Evolutionary conservation across 2,797 vertebrate species (phyloP), one percentile per base, ranked within the genome.

Genomic region (Phataginus tetradactyla): DNA sequence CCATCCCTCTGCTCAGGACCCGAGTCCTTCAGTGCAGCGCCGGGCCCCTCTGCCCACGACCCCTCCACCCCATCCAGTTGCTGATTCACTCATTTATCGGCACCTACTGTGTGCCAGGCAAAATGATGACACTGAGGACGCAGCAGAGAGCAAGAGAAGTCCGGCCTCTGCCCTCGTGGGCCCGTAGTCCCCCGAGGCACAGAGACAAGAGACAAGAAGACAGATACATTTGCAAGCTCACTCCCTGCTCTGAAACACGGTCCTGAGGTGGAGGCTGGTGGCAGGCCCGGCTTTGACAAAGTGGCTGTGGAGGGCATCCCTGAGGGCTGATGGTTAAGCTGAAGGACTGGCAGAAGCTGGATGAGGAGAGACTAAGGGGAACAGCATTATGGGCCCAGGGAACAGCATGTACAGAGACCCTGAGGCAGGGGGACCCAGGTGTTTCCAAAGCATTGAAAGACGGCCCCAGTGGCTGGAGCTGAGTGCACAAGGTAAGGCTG

Each of bases 1-100:
- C 79, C 3, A 0, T n/a, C 55, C 72, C 61, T 11, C 12, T 0
- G 0, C 51, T 14, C 18, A 2, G 59, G 23, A 23, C 57, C 68
- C 12, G 21, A 21, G 39, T 17, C 57, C 42, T 64, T n/a, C 49
- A 34, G 5, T 1, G 0, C 59, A 29, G 49, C 0, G 2, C 21
- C 1, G 0, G 4, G 2, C 39, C 37, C 51, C 29, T 32, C 49
- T 2, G 1, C 25, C 3, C 51, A 20, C 74, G 0, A 6, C 12
- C 63, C 45, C 7, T 10, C 9, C 42, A 66, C 1, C 15, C 63
- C 57, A 0, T 25, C 45, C 23, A 1, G 0, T 25, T 7, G 4
- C 55, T 7, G 18, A 15, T 15, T 66, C 51, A 11, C 32, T 68
- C 63, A 5, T 42, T 34, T 51, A 11, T 3, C 37, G 27, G 7